Percentiles rank a stretch among this genome's conserved stretches.
phyloP scores from a whole-genome alignment of 2,113 vertebrate species.

The Laticauda laticaudata region DNA sequence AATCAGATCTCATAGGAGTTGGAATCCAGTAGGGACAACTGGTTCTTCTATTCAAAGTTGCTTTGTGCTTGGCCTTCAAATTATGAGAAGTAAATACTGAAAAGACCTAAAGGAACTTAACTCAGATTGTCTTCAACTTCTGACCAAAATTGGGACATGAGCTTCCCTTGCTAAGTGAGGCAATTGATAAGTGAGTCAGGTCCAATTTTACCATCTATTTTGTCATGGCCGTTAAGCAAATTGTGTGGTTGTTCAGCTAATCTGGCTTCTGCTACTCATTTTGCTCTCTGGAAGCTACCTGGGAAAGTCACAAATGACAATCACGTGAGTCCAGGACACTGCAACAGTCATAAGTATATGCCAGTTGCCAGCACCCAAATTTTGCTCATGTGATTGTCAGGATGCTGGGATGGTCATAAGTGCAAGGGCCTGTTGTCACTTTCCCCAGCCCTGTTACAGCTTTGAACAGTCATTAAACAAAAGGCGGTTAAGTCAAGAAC shows the following conservation, averaged over 20 bases:
- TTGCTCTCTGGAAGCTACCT: background rate
- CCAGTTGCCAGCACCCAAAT: background rate
- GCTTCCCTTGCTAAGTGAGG: background rate
- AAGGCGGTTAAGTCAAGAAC: background rate
- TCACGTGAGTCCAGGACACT: background rate
- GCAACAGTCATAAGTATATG: background rate
- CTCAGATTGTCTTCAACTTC: too few species aligned
- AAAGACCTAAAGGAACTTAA: background rate
- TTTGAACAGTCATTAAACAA: background rate
- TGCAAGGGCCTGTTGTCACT: background rate
- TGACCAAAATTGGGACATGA: background rate
- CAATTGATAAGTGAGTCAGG: background rate
- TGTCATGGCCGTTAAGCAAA: background rate
- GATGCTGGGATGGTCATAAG: background rate
- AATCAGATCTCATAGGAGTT: background rate
- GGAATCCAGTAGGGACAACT: background rate
- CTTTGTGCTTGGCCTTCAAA: background rate
- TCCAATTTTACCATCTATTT: background rate
- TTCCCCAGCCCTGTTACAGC: background rate
- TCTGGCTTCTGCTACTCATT: background rate
- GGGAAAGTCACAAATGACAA: background rate
- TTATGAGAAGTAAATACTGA: background rate
- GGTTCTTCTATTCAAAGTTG: background rate
- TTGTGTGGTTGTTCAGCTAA: background rate
- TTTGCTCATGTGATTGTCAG: background rate